Evolutionary conservation across 2,888 invertebrate species (phyloP).

Genomic region (Polyploca ridens): DNA sequence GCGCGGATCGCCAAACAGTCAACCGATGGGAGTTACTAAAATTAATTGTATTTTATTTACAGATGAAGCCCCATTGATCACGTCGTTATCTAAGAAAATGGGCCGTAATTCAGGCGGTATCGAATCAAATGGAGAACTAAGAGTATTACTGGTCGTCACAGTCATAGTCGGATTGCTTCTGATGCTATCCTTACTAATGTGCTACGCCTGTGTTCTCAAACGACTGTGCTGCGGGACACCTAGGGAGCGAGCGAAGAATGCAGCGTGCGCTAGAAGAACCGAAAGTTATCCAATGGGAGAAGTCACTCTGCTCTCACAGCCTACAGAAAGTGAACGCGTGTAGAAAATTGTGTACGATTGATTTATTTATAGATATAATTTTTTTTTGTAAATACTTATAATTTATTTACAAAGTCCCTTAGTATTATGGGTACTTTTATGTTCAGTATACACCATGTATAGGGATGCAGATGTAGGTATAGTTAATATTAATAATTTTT

Average conservation of each 20-base stretch:
- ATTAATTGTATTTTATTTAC: too few relatives aligned
- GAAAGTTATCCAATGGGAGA: slow-evolving; percentile 86
- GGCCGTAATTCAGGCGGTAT: slow-evolving; percentile 65
- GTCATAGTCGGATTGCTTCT: slow-evolving; percentile 84
- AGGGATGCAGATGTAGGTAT: too few relatives aligned
- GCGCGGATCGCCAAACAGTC: too few relatives aligned
- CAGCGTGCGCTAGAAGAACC: slow-evolving; percentile 63
- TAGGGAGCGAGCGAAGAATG: slow-evolving; percentile 74
- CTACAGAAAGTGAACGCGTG: slow-evolving; percentile 84
- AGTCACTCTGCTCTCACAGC: slow-evolving; percentile 85
- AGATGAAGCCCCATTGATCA: slow-evolving; percentile 47
- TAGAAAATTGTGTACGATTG: slow-evolving; percentile 31
- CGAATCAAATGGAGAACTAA: slow-evolving; percentile 83
- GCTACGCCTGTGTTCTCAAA: slow-evolving; percentile 87
- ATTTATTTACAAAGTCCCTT: too few relatives aligned
- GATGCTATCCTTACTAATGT: slow-evolving; percentile 86
- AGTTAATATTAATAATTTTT: too few relatives aligned
- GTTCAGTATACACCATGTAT: too few relatives aligned
- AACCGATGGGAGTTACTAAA: too few relatives aligned
- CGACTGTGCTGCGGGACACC: slow-evolving; percentile 85
- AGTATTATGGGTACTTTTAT: too few relatives aligned
- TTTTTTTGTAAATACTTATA: not conserved
- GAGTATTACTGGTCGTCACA: slow-evolving; percentile 84
- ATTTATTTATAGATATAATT: not conserved
- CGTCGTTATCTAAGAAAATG: slow-evolving; percentile 47